phyloP scores from a whole-genome alignment of 2,113 vertebrate species.

The Nyctereutes procyonoides region DNA sequence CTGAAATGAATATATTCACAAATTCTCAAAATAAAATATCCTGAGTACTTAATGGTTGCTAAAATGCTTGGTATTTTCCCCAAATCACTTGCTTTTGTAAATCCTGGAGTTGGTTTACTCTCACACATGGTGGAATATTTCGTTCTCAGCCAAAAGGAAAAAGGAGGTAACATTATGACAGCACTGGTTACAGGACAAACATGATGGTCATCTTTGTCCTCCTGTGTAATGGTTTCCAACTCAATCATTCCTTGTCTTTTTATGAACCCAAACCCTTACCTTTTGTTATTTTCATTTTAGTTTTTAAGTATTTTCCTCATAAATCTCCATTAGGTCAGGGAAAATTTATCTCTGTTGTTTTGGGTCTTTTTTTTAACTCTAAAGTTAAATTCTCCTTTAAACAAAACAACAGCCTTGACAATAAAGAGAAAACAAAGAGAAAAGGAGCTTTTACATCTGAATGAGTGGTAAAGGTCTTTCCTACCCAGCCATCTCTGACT shows the following conservation, averaged over 20 bases:
- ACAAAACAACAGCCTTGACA: background rate
- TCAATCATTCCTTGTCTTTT: background rate
- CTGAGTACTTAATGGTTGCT: constrained; percentile 39
- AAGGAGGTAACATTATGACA: background rate
- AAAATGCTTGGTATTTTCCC: background rate
- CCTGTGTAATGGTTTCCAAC: background rate
- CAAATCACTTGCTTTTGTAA: constrained; percentile 32
- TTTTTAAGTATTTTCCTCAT: constrained; percentile 29
- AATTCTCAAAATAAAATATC: constrained; percentile 45
- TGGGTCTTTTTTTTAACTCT: background rate
- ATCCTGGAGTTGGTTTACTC: background rate
- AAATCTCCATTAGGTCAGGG: background rate
- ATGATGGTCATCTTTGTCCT: background rate
- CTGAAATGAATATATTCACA: constrained; percentile 46
- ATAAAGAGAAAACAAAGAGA: background rate
- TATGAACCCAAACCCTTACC: background rate
- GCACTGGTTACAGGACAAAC: background rate
- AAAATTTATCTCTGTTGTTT: background rate
- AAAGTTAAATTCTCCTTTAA: constrained; percentile 30
- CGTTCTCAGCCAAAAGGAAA: constrained; percentile 4
- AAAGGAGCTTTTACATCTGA: background rate
- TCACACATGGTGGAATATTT: background rate
- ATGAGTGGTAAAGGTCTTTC: background rate
- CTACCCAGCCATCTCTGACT: background rate
- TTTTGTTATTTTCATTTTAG: background rate